A percentile compares a stretch with the other conserved stretches of the same genome.
These are phyloP conservation scores for Silurus meridionalis DNA, from an alignment of 2,113 vertebrate genomes.

Conservation along the genomic window DNA sequence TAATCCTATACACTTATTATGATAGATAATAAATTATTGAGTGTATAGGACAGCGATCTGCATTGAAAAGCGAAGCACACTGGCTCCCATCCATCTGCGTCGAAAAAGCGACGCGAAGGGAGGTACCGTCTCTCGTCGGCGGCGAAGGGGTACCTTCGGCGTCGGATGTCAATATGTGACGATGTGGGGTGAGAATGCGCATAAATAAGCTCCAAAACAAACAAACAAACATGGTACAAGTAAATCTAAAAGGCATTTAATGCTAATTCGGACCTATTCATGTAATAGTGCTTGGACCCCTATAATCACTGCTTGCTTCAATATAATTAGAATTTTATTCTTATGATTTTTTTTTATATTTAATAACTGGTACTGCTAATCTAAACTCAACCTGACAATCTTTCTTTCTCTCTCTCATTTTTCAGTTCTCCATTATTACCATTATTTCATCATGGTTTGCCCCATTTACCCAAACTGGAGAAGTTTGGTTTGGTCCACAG, in stretches of 20 bases:
- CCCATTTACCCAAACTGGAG: constrained; percentile 34
- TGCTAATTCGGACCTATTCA: background rate
- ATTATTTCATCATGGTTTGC: background rate
- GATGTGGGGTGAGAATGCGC: too few relatives aligned
- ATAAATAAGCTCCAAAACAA: background rate
- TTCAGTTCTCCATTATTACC: constrained; percentile 49
- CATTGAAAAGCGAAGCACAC: too few relatives aligned
- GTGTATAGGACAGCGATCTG: too few relatives aligned
- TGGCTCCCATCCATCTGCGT: too few relatives aligned
- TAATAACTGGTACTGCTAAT: background rate
- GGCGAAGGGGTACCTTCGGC: too few relatives aligned
- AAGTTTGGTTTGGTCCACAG: constrained; percentile 34
- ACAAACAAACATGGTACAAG: background rate
- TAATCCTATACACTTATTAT: too few relatives aligned
- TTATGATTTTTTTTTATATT: background rate
- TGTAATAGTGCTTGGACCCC: background rate
- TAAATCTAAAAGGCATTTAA: background rate
- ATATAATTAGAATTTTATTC: background rate
- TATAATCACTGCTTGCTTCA: background rate
- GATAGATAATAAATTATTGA: too few relatives aligned
- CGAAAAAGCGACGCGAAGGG: too few relatives aligned
- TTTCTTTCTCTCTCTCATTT: background rate
- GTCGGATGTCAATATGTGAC: too few relatives aligned
- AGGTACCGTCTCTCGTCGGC: too few relatives aligned
- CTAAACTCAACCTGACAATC: background rate